Evolutionary conservation across 2,888 invertebrate genomes (phyloP).

Genomic region (Himalopsyche tibetana): DNA sequence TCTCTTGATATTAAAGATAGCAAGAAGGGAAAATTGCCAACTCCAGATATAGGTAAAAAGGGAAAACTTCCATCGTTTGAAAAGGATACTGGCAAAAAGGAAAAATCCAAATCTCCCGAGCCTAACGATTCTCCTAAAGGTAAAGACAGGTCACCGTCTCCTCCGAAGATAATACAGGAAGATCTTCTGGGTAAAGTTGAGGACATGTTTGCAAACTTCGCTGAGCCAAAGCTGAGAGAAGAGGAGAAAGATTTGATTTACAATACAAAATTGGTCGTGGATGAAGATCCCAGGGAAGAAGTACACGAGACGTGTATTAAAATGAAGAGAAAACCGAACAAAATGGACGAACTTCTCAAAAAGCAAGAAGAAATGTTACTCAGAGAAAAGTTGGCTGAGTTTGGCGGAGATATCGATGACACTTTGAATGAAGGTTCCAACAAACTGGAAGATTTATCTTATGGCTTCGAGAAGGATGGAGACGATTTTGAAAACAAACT

Average conservation of each 20-base stretch:
- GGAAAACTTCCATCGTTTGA: constrained; percentile 65
- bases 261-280: constrained; percentile 73
- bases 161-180: constrained; percentile 73
- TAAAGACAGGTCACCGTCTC: constrained; percentile 52
- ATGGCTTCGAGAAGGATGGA: constrained; percentile 47
- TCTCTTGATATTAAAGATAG: constrained; percentile 72
- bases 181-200: constrained; percentile 75
- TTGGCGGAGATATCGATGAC: constrained; percentile 72
- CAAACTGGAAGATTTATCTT: constrained; percentile 46
- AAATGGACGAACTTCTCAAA: constrained; percentile 72
- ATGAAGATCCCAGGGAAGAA: constrained; percentile 69
- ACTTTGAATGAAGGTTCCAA: constrained; percentile 55
- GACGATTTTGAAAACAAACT: constrained; percentile 35
- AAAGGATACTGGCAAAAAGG: constrained; percentile 52
- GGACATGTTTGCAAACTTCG: constrained; percentile 74
- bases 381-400: constrained; percentile 70
- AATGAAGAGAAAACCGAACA: constrained; percentile 67
- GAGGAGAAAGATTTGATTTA: constrained; percentile 69
- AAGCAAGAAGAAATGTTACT: constrained; percentile 70
- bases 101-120: constrained; percentile 69
- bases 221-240: constrained; percentile 58
- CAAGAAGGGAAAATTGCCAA: constrained; percentile 49
- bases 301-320: constrained; percentile 62
- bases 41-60: constrained; percentile 67
- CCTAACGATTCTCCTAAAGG: constrained; percentile 67